These are phyloP conservation scores for Drosophila pseudotalamancana DNA, from an alignment of 2,888 invertebrate genomes.

Conservation along the genomic window DNA sequence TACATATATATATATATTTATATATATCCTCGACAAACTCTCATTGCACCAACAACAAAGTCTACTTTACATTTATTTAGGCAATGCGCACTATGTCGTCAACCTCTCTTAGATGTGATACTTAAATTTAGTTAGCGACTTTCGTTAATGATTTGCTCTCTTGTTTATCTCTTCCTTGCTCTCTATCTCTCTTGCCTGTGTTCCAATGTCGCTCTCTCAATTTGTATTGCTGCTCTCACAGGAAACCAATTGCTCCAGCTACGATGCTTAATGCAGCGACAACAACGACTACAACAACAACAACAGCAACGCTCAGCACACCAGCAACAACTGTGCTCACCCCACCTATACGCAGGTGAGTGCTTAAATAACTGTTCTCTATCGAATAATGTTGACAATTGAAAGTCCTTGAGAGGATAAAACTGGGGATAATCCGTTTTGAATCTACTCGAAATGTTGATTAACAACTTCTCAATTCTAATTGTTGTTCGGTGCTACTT, in stretches of 20 bases:
- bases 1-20: slow-evolving; percentile 8
- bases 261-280: slow-evolving; percentile 65
- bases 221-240: slow-evolving; percentile 40
- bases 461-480: too few relatives aligned
- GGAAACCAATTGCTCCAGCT: slow-evolving; percentile 82
- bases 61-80: slow-evolving; percentile 46
- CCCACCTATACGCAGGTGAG: slow-evolving; percentile 86
- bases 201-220: not conserved
- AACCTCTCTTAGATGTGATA: slow-evolving; percentile 37
- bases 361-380: not conserved
- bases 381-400: not conserved
- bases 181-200: not conserved
- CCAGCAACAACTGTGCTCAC: slow-evolving; percentile 74
- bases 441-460: too few relatives aligned
- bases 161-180: slow-evolving; percentile 22
- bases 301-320: slow-evolving; percentile 63
- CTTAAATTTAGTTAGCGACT: slow-evolving; percentile 2
- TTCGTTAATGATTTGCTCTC: slow-evolving; percentile 31
- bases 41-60: slow-evolving; percentile 53
- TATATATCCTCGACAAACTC: slow-evolving; percentile 30
- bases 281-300: slow-evolving; percentile 53
- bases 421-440: not conserved
- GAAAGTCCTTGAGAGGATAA: not conserved
- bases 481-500: too few relatives aligned
- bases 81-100: slow-evolving; percentile 62